These are phyloP conservation scores for Poecilia gillii DNA, from an alignment of 2,797 vertebrate species.

Conservation along the genomic window DNA sequence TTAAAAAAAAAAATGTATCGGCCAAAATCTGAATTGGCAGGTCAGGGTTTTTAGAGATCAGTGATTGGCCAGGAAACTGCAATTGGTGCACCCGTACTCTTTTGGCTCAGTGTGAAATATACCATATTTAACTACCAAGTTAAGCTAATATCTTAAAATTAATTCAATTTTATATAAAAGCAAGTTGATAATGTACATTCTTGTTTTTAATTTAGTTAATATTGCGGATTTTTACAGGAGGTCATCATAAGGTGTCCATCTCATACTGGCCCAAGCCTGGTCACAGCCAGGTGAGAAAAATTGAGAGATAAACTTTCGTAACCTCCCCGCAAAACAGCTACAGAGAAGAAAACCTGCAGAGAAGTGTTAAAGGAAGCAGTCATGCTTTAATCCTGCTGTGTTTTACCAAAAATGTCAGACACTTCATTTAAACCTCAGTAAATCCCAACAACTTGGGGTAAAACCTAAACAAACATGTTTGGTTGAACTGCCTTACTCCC, in stretches of 20 bases:
- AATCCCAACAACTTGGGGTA: conserved; percentile 6
- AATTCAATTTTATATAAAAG: background rate
- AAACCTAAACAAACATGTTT: background rate
- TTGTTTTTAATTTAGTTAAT: background rate
- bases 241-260: background rate
- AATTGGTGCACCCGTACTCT: background rate
- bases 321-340: background rate
- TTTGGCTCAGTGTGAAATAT: background rate
- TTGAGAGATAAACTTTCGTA: background rate
- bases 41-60: background rate
- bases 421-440: background rate
- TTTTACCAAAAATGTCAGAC: background rate
- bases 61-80: background rate
- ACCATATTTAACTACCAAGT: background rate
- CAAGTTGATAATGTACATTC: background rate
- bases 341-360: background rate
- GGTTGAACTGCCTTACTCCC: background rate
- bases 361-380: background rate
- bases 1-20: no score
- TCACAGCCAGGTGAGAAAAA: background rate
- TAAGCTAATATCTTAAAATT: background rate
- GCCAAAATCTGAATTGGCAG: no score
- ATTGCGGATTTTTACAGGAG: background rate
- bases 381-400: background rate
- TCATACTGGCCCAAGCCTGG: background rate